A percentile compares a stretch with the other conserved stretches of the same genome.
Conservation (phyloP, 1,140 invertebrate species). For the Calliopsis andreniformis region DNA sequence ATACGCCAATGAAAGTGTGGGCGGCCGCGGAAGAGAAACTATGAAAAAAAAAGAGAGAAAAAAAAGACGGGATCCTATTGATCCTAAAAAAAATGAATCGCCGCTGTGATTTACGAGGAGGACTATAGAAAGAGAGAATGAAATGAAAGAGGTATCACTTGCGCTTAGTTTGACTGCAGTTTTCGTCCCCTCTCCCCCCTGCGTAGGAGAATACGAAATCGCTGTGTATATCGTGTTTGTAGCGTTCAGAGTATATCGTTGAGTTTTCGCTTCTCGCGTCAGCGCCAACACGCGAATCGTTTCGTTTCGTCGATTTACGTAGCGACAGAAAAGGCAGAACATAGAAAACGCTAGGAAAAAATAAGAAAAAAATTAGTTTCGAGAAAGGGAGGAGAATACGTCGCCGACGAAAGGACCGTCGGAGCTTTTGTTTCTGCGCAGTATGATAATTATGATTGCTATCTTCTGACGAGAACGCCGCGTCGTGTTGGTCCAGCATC, state of each 20-base stretch:
- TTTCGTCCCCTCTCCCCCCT: neutral
- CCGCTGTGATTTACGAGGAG: neutral
- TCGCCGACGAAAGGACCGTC: constrained; percentile 24
- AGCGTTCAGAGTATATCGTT: constrained; percentile 21
- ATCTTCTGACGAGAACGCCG: constrained; percentile 3
- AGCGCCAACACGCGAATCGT: constrained; percentile 10
- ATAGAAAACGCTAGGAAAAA: neutral
- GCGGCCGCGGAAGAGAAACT: constrained; percentile 5
- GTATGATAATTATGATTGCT: constrained; percentile 40
- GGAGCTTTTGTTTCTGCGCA: constrained; percentile 40
- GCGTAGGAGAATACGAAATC: neutral
- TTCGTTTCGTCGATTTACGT: constrained; percentile 19
- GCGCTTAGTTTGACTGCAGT: constrained; percentile 3
- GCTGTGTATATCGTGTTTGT: constrained; percentile 22
- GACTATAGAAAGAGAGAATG: neutral
- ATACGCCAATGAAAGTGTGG: constrained; percentile 39
- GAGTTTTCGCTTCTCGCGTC: constrained; percentile 28
- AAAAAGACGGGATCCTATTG: neutral
- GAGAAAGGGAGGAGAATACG: constrained; percentile 4
- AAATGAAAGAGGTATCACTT: neutral
- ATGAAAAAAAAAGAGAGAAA: constrained; percentile 8
- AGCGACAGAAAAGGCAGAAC: neutral
- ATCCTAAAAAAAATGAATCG: neutral
- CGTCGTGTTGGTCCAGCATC: constrained; percentile 1
- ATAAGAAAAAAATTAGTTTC: neutral